These are phyloP conservation scores for Rhopalosiphum maidis DNA, from an alignment of 1,140 invertebrate genomes.

Conservation along the genomic window DNA sequence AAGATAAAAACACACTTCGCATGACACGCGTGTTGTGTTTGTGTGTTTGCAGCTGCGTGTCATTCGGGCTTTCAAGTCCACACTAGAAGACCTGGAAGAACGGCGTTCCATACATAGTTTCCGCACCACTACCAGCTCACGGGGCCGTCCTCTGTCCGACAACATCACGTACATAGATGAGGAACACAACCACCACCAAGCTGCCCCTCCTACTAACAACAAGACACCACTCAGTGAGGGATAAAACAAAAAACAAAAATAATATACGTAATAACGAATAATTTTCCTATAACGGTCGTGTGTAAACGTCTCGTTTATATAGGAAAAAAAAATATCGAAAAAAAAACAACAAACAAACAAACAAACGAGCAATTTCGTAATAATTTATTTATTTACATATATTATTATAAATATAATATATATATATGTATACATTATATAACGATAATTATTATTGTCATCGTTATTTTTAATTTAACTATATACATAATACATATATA, in stretches of 20 bases:
- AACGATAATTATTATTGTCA: neutral
- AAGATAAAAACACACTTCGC: slow-evolving; percentile 55
- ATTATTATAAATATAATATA: neutral
- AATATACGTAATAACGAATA: neutral
- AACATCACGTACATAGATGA: slow-evolving; percentile 88
- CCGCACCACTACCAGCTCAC: slow-evolving; percentile 92
- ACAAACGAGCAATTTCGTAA: neutral
- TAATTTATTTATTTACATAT: slow-evolving; percentile 10
- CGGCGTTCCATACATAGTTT: slow-evolving; percentile 96
- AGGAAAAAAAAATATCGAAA: neutral
- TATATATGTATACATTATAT: neutral
- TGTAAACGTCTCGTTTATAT: neutral
- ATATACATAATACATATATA: neutral
- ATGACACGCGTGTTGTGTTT: slow-evolving; percentile 57
- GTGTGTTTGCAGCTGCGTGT: slow-evolving; percentile 93
- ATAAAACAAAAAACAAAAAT: slow-evolving; percentile 28
- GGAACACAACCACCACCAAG: slow-evolving; percentile 68
- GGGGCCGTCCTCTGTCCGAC: slow-evolving; percentile 85
- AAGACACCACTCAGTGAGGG: slow-evolving; percentile 66
- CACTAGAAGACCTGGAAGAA: slow-evolving; percentile 99
- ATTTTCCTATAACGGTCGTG: neutral
- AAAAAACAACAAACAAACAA: slow-evolving; percentile 5
- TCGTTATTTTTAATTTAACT: slow-evolving; percentile 13
- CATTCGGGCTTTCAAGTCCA: slow-evolving; percentile 99
- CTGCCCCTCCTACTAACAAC: slow-evolving; percentile 60